Evolutionary conservation across 2,888 invertebrate genomes (phyloP), one percentile per base, ranked within the genome.

Genomic region (Dynastes tityus): DNA sequence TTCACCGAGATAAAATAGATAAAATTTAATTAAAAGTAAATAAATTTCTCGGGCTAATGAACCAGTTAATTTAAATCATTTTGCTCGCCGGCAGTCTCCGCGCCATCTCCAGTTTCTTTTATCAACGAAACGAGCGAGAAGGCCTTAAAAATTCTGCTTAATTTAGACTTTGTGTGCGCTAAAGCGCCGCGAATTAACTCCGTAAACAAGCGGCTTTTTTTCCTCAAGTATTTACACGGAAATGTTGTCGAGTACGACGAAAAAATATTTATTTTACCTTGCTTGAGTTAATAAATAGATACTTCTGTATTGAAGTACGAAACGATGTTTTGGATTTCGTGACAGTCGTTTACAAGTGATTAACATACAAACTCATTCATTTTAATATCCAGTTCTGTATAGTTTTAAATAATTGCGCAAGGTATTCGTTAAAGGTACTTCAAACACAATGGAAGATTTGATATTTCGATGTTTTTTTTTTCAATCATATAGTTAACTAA

Each of bases 1-100:
- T 81, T 81, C 79, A 80, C 75, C 70, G 82, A 79, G 83, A 83
- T 84, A 83, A 83, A 83, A 82, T 81, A 83, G 84, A 85, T 84
- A 85, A 85, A 84, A 84, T 86, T 85, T 84, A 85, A 86, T 86
- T 85, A 85, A 85, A 85, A 85, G 84, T 84, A 85, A 85, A 85
- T 84, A 85, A 84, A 83, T 81, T 83, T 85, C 83, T 81, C 80
- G 79, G 79, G 79, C 82, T 84, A 85, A 85, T 85, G 85, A 85
- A 83, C 84, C 83, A 82, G 86, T 85, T 84, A 84, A 85, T 85
- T 84, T 83, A 81, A 83, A 82, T 80, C 80, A 82, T 79, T 77
- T 73, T 32, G 73, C 71, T 67, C 49, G 68, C 40, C 51, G 74
- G 68, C 61, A 45, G 16, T 58, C 37, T 58, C 16, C 5, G 37